Evolutionary conservation across 1,140 invertebrate genomes (phyloP).

Genomic region (Camponotus pennsylvanicus): DNA sequence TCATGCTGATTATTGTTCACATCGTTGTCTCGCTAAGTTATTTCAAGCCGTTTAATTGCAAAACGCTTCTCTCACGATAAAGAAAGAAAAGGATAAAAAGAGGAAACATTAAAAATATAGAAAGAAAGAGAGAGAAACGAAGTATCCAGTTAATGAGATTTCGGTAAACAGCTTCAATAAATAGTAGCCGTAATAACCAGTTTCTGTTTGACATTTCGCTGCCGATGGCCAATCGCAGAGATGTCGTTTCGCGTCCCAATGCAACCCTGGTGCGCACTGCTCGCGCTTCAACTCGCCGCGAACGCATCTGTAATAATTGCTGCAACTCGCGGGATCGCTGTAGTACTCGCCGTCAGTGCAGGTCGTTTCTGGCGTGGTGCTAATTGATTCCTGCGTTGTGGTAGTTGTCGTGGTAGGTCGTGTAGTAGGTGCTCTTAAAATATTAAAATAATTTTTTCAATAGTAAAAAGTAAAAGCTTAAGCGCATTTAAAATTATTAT

Average conservation of each 20-base stretch:
- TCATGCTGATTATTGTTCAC: neutral
- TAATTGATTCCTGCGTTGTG: constrained; percentile 39
- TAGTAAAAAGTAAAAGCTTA: neutral
- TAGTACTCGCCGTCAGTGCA: constrained; percentile 90
- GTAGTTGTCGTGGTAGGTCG: constrained; percentile 9
- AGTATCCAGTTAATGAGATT: neutral
- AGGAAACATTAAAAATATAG: neutral
- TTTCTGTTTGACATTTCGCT: constrained; percentile 88
- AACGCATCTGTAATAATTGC: constrained; percentile 92
- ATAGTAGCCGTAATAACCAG: constrained; percentile 47
- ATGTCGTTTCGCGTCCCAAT: constrained; percentile 90
- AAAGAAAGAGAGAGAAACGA: neutral
- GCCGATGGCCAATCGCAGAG: constrained; percentile 93
- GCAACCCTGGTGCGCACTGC: constrained; percentile 92
- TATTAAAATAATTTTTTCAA: neutral
- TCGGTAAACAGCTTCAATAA: neutral
- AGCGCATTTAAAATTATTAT: neutral
- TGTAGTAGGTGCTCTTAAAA: constrained; percentile 25
- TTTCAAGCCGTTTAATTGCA: constrained; percentile 1
- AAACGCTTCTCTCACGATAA: neutral
- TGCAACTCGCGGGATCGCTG: constrained; percentile 90
- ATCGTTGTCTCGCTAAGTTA: neutral
- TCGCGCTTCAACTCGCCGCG: constrained; percentile 89
- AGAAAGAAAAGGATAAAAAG: neutral
- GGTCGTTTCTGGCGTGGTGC: constrained; percentile 71